Percentiles rank a stretch among this genome's conserved stretches.
phyloP scores from a whole-genome alignment of 2,797 vertebrate species.

The Decapterus maruadsi region DNA sequence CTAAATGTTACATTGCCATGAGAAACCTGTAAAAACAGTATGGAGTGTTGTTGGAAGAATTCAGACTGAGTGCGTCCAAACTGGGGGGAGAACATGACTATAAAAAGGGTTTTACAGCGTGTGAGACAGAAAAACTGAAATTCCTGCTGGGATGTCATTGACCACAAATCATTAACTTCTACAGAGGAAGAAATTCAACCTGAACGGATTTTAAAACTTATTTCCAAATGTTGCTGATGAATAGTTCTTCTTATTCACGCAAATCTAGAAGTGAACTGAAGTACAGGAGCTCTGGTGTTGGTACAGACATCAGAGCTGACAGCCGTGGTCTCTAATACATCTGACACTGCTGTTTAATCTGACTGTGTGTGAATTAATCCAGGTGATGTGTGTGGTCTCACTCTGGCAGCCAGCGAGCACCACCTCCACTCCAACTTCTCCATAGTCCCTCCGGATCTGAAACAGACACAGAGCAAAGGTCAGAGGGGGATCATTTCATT shows the following conservation, averaged over 20 bases:
- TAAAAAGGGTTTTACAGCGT: slow-evolving; percentile 14
- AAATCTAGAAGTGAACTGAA: not conserved
- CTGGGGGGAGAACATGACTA: not conserved
- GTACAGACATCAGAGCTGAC: not conserved
- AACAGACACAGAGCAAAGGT: slow-evolving; percentile 57
- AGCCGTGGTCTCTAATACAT: not conserved
- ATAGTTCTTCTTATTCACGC: no score
- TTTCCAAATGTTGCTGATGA: no score
- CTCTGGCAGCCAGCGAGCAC: slow-evolving; percentile 89
- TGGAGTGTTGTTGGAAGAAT: slow-evolving; percentile 11
- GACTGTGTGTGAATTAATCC: not conserved
- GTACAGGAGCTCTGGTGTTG: not conserved
- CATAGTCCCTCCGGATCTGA: slow-evolving; percentile 93
- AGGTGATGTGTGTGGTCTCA: slow-evolving; percentile 72
- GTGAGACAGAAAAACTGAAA: not conserved
- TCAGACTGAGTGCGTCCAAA: slow-evolving; percentile 11
- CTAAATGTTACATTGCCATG: slow-evolving; percentile 24
- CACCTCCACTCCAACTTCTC: slow-evolving; percentile 90
- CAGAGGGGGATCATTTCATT: slow-evolving; percentile 28
- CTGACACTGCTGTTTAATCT: not conserved
- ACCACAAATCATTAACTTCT: not conserved
- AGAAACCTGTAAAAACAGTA: slow-evolving; percentile 40
- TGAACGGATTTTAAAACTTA: no score
- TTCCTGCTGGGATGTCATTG: not conserved
- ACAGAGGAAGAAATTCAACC: not conserved